Evolutionary conservation across 2,797 vertebrate species (phyloP), one percentile per base, ranked within the genome.

Genomic region (Tauraco hartlaubi): DNA sequence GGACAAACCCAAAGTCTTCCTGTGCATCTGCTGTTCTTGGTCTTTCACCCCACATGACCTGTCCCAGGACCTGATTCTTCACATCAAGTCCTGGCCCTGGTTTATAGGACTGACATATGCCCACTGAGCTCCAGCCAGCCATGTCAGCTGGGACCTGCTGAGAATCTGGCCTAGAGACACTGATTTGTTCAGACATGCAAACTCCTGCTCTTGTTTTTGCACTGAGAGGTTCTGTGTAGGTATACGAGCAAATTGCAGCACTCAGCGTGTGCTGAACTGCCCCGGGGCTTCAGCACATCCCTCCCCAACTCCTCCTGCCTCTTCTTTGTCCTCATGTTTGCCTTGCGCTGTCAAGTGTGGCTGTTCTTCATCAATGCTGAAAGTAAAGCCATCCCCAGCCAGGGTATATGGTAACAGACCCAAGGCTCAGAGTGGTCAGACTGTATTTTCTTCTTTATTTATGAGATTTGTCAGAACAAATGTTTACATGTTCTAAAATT

Each of bases 111-210:
- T 72, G 81, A 55, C 86, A 83, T 8, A 61, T 89, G 18, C 58
- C 81, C 81, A 19, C 7, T 1, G 82, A 93, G 76, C 76, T 88
- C 68, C 76, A 69, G 90, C 89, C 89, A 91, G 63, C 59, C n/a
- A 0, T 0, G 20, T 71, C 93, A 91, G 80, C 78, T 78, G 86
- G 81, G 78, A 48, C 91, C 94, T 90, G 95, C 96, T 94, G 94
- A 64, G 91, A 89, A 2, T 31, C 78, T 83, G 39, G 81, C 89
- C 69, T 35, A 0, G 3, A 67, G 85, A 83, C 80, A n/a, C 28
- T 83, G 87, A 93, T 96, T 94, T 91, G 92, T 85, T 85, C 86
- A 67, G 91, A 87, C 84, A n/a, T 8, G 81, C 75, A 92, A 62
- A 90, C 43, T 83, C 68, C 81, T 92, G 75, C 71, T 71, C 91